These are phyloP conservation scores for Ennomos erosarius DNA, from an alignment of 2,888 invertebrate species.

Conservation along the genomic window DNA sequence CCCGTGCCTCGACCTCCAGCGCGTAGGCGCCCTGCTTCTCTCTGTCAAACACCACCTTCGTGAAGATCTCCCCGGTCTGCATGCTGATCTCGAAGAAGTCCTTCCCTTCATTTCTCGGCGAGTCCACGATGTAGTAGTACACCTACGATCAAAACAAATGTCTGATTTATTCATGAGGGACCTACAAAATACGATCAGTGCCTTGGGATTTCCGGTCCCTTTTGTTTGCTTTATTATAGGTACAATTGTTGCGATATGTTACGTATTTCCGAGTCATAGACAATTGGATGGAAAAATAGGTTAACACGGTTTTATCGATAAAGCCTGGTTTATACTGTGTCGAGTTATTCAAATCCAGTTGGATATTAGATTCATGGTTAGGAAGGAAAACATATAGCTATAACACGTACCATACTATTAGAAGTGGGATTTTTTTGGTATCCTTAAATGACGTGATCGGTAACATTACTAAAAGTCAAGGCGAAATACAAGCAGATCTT, in stretches of 20 bases:
- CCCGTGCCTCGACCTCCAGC: conserved; percentile 97
- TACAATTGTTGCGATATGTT: conserved; percentile 38
- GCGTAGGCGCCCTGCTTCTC: conserved; percentile 99
- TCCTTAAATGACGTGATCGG: background rate
- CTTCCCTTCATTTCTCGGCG: conserved; percentile 96
- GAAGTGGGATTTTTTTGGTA: background rate
- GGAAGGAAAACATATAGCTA: conserved; percentile 23
- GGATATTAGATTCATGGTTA: conserved; percentile 32
- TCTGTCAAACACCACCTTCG: conserved; percentile 97
- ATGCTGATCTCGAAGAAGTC: conserved; percentile 98
- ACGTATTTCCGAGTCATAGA: conserved; percentile 37
- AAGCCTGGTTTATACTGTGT: conserved; percentile 29
- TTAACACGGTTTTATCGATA: conserved; percentile 35
- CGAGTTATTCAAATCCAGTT: conserved; percentile 29
- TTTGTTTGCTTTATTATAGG: conserved; percentile 51
- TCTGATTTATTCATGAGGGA: conserved; percentile 54
- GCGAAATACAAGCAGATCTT: background rate
- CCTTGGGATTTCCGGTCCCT: conserved; percentile 48
- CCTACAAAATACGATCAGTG: conserved; percentile 49
- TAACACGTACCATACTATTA: conserved; percentile 15
- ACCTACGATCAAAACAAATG: conserved; percentile 86
- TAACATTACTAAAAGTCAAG: background rate
- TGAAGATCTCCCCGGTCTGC: conserved; percentile 97
- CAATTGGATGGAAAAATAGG: conserved; percentile 40
- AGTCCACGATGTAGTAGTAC: conserved; percentile 96